These are phyloP conservation scores for Pungitius pungitius DNA, from an alignment of 2,113 vertebrate genomes.

Conservation along the genomic window DNA sequence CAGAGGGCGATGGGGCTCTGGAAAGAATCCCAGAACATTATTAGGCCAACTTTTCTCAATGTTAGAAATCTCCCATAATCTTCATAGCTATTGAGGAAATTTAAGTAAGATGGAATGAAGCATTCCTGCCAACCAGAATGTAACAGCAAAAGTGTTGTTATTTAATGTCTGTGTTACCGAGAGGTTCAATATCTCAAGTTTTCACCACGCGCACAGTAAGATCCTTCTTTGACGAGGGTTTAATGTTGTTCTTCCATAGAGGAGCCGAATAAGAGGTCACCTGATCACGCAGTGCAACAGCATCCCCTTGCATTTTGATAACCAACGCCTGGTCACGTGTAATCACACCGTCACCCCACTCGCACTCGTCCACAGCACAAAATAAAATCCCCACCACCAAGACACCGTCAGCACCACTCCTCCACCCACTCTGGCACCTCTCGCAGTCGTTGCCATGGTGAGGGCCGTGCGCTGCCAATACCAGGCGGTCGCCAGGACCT, in stretches of 20 bases:
- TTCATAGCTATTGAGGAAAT: conserved; percentile 69
- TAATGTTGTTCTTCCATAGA: conserved; percentile 16
- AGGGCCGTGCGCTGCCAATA: conserved; percentile 54
- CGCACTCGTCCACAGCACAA: conserved; percentile 31
- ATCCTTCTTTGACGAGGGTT: conserved; percentile 25
- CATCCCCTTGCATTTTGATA: conserved; percentile 55
- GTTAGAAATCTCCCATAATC: conserved; percentile 78
- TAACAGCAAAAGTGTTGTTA: conserved; percentile 49
- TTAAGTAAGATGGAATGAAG: conserved; percentile 74
- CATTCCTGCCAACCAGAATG: conserved; percentile 62
- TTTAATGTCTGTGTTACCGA: conserved; percentile 20
- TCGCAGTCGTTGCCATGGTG: conserved; percentile 63
- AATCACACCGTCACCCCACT: conserved; percentile 63
- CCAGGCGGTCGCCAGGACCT: conserved; percentile 58
- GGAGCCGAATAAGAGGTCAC: conserved; percentile 41
- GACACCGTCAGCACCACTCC: conserved; percentile 60
- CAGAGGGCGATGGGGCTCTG: conserved; percentile 69
- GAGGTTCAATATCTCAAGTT: conserved; percentile 25
- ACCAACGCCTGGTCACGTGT: conserved; percentile 57
- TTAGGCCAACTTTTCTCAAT: conserved; percentile 61
- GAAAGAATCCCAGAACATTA: conserved; percentile 55
- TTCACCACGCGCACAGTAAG: conserved; percentile 19
- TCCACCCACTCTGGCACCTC: conserved; percentile 63
- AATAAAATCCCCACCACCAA: conserved; percentile 64
- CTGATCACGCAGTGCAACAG: conserved; percentile 43